phyloP scores from a whole-genome alignment of 2,113 vertebrate species.

The Trichechus manatus region DNA sequence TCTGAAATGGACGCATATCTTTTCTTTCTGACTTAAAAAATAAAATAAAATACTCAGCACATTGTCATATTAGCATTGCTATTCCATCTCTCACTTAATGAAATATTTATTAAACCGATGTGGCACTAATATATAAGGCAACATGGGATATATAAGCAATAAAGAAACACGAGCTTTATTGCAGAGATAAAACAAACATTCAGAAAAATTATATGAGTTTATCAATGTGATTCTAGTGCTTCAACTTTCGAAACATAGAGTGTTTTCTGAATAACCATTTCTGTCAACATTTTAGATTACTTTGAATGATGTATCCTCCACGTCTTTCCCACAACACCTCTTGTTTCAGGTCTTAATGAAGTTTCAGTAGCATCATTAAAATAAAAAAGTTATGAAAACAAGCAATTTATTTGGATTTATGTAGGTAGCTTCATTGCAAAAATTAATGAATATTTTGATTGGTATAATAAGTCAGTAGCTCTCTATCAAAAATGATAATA shows the following conservation, averaged over 20 bases:
- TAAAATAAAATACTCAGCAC: not conserved
- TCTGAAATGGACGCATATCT: not conserved
- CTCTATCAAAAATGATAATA: not conserved
- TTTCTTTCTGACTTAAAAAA: not conserved
- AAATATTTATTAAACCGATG: not conserved
- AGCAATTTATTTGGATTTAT: not conserved
- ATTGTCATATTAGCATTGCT: not conserved
- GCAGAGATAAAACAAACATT: not conserved
- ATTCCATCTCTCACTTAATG: not conserved
- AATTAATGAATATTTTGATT: not conserved
- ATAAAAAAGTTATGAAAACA: not conserved
- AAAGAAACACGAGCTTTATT: not conserved
- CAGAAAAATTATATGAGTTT: not conserved
- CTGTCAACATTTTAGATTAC: not conserved
- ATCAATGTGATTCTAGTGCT: not conserved
- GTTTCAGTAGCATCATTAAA: not conserved
- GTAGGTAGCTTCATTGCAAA: not conserved
- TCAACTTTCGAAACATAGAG: not conserved
- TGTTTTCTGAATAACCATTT: not conserved
- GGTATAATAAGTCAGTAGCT: not conserved
- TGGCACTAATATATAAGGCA: not conserved
- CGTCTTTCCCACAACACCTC: not conserved
- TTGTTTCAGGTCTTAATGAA: not conserved
- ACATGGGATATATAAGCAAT: not conserved
- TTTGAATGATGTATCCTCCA: accelerated